Base-by-base conservation (phyloP, 2,797 vertebrate genomes). In the Hozukius guyotensis region DNA sequence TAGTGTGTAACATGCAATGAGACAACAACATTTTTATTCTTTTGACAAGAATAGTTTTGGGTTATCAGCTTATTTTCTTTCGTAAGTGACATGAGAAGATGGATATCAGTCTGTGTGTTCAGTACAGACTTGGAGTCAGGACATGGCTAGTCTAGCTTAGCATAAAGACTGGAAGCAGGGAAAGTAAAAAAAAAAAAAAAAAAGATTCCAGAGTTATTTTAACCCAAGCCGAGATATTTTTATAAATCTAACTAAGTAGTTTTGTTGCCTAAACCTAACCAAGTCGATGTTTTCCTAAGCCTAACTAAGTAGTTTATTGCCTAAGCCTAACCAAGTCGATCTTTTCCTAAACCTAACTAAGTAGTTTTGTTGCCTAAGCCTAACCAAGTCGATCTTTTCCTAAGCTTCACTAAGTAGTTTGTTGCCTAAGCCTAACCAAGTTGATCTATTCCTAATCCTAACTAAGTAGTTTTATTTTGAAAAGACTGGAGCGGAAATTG, bases 371-470 rank as follows among this genome's bases (percentile, higher is more conserved):
- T 38, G 36, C 36, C 5, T 38, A 38, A 14, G 36, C 36, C 36
- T 38, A 38, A 38, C 36, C 36, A 38, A 38, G 0, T 38, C 0
- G 5, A 14, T 38, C 36, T 38, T 38, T 38, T 38, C 5, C 13
- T 0, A 38, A 6, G 0, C 36, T 0, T 36, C 4, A 36, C 36
- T 0, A 38, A 1, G 1, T 42, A 42, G 42, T 46, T 46, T 20
- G 7, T 46, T 46, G 42, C 6, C 8, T 18, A 49, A 49, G 7
- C 3, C 46, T 49, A 49, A 49, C 8, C 46, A 49, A 49, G 46
- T 49, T 18, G 46, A 20, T 49, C 46, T 20, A 8, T 49, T 20
- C 18, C 0, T 20, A 49, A 49, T 49, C 46, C 46, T 8, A 49
- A 49, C 7, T 0, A 8, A 49, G 46, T 49, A 20, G 7, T 8